Base-by-base conservation (phyloP, 2,888 invertebrate species). In the Agrotis exclamationis region DNA sequence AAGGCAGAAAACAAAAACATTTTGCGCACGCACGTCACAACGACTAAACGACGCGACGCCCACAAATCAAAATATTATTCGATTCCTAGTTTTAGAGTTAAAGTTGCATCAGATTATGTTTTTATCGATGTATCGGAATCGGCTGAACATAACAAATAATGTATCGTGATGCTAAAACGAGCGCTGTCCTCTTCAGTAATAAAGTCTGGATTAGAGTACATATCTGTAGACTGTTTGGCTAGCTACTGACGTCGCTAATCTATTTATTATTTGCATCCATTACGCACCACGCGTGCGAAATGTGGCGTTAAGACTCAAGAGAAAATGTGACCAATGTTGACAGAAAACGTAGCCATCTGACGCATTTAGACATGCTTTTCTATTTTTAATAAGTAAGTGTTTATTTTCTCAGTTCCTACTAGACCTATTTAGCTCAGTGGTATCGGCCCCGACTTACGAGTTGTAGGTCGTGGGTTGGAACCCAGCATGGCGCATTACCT, bases 41-140 rank as follows among this genome's bases (percentile, higher is more conserved):
- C 2, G 18, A n/a, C n/a, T n/a, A n/a, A n/a, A n/a, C n/a, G n/a
- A n/a, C n/a, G n/a, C n/a, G n/a, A 62, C 51, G 56, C 44, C 57
- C 48, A 60, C 50, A 59, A 59, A 56, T 51, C 67, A 79, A 76
- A 79, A 79, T 72, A 79, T 79, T 81, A 74, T 80, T 73, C 14
- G 51, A 70, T 60, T 54, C 39, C 57, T 57, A 54, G 51, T 65
- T 73, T 64, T 50, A 74, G 18, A 56, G 56, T 51, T 28, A 54
- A 28, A 44, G 50, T 82, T 84, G 75, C 82, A 84, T 82, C 82
- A 82, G 81, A 80, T 70, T 18, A 71, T 82, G 84, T 78, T 81
- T 66, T 78, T 68, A 81, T 71, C 56, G n/a, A 56, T 66, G 13
- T 22, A 64, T 18, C 47, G 16, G 67, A 62, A 75, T 65, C 47